Percentiles rank a stretch among this genome's conserved stretches.
These are phyloP conservation scores for Drosophila parvula DNA, from an alignment of 1,140 invertebrate species.

Conservation along the genomic window DNA sequence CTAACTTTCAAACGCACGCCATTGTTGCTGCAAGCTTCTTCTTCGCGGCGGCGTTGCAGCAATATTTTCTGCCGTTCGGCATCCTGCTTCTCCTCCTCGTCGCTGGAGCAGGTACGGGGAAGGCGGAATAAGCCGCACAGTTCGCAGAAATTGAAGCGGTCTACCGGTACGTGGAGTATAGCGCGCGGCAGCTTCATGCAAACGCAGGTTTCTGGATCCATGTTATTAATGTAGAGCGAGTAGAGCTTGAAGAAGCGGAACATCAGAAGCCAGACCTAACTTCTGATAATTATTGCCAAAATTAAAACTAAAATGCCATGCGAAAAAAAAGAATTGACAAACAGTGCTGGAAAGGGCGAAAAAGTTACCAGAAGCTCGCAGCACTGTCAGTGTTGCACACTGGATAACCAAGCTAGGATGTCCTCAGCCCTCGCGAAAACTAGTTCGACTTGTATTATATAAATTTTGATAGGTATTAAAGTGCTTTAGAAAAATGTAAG, in stretches of 20 bases:
- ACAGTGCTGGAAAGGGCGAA: neutral
- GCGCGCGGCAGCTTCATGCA: slow-evolving; percentile 63
- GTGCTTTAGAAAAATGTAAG: neutral
- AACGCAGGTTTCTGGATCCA: slow-evolving; percentile 27
- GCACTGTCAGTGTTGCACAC: neutral
- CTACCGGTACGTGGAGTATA: slow-evolving; percentile 39
- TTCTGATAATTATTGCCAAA: neutral
- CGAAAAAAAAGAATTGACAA: neutral
- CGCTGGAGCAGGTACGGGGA: slow-evolving; percentile 43
- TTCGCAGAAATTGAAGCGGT: slow-evolving; percentile 29
- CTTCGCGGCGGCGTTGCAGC: slow-evolving; percentile 7
- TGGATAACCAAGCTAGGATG: neutral
- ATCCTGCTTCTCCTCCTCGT: slow-evolving; percentile 35
- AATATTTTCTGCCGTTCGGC: slow-evolving; percentile 6
- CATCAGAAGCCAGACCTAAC: slow-evolving; percentile 31
- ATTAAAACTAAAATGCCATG: slow-evolving; percentile 1
- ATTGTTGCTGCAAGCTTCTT: slow-evolving; percentile 10
- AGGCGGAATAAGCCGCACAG: slow-evolving; percentile 52
- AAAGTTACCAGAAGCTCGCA: neutral
- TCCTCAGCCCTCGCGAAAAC: neutral
- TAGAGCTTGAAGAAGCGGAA: slow-evolving; percentile 71
- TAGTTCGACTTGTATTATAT: neutral
- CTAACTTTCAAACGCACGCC: slow-evolving; percentile 28
- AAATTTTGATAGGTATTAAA: neutral
- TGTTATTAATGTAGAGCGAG: slow-evolving; percentile 55